phyloP scores from a whole-genome alignment of 1,140 invertebrate species.

The Drosophila teissieri region DNA sequence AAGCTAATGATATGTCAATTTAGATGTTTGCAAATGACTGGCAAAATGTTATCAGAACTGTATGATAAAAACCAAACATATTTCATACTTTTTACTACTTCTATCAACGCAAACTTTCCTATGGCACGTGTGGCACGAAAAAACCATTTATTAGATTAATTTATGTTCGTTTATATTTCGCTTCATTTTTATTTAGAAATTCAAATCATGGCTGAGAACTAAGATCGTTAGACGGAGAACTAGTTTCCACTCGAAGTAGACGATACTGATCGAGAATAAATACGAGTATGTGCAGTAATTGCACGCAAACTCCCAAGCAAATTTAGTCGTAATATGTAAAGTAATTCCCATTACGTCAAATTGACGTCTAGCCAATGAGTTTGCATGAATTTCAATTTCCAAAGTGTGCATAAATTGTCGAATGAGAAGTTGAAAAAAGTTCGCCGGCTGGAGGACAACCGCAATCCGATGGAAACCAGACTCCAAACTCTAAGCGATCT shows the following conservation, averaged over 20 bases:
- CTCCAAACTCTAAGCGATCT: constrained; percentile 24
- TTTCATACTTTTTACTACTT: constrained; percentile 21
- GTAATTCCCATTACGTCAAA: constrained; percentile 73
- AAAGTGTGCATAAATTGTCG: constrained; percentile 40
- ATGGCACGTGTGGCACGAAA: constrained; percentile 8
- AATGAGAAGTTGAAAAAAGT: constrained; percentile 32
- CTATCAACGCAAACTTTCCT: constrained; percentile 11
- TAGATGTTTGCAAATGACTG: constrained; percentile 3
- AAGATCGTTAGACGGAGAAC: constrained; percentile 40
- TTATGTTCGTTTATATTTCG: constrained; percentile 44
- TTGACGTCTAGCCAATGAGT: constrained; percentile 68
- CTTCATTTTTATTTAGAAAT: constrained; percentile 35
- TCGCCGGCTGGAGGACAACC: constrained; percentile 70
- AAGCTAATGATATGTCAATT: background rate
- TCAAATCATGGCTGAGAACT: constrained; percentile 37
- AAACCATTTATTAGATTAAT: background rate
- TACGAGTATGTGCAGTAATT: constrained; percentile 44
- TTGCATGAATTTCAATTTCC: constrained; percentile 62
- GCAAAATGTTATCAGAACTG: too few species aligned
- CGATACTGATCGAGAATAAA: constrained; percentile 13
- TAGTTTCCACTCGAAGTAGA: constrained; percentile 18
- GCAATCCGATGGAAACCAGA: constrained; percentile 60
- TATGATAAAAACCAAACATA: background rate
- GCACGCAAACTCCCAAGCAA: constrained; percentile 38
- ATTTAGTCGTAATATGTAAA: constrained; percentile 56